Base-by-base conservation (phyloP, 2,888 invertebrate species). In the Leptinotarsa tumamoca region DNA sequence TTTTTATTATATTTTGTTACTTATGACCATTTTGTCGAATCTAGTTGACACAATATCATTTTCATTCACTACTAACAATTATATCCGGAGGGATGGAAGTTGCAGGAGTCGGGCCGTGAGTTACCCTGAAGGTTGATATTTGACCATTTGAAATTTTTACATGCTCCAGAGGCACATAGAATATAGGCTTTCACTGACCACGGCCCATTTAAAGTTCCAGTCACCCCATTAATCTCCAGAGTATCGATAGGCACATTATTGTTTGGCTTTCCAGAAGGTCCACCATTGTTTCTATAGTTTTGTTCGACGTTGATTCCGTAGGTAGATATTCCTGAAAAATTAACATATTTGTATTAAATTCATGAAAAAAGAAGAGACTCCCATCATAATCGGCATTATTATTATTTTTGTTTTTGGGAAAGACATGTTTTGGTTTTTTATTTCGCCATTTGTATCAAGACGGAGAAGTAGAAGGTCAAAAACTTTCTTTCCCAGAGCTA, bases 271-370 rank as follows among this genome's bases (percentile, higher is more conserved):
- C 70, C 70, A 51, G 76, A 67, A 7, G 63, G 63, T 15, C 51
- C 50, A 51, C 76, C 76, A 67, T 67, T 52, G 43, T 76, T 73
- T 7, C 67, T 76, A n/a, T 76, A 76, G 43, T 76, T 72, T 56
- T 76, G 63, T 67, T 76, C 72, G 10, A 76, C 67, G n/a, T 70
- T 70, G 23, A 76, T 70, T 27, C 23, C 76, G 18, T 75, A 72
- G 54, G 63, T 21, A 15, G 43, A 13, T 21, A 75, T 75, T 21
- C 69, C 75, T 75, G 43, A 33, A 58, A 58, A 52, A 52, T 52
- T 52, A 14, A 52, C 43, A 52, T 17, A 52, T 52, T 52, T 15
- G 5, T 5, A 52, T 17, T 15, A 52, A 5, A 52, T 52, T 52
- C 52, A 10, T 43, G 43, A 10, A 2, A 10, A 10, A 33, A 10